Percentiles rank a stretch among this genome's conserved stretches.
These are phyloP conservation scores for Scaptomyza tumidula DNA, from an alignment of 2,888 invertebrate species.

Conservation along the genomic window DNA sequence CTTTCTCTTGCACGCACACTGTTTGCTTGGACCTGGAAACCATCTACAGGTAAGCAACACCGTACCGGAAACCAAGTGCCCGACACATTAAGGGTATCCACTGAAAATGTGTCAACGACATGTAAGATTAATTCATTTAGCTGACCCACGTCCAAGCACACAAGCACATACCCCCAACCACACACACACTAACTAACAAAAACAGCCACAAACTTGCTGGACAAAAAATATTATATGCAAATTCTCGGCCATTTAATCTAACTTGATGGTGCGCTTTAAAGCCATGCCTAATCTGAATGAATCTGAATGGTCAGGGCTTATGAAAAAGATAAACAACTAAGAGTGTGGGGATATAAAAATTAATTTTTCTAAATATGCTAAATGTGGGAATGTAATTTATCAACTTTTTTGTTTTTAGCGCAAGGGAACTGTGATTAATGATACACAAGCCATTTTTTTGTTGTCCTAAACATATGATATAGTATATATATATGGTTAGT, in stretches of 20 bases:
- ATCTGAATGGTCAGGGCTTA: not conserved
- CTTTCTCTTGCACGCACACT: constrained; percentile 46
- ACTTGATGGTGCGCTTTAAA: not conserved
- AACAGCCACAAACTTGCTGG: not conserved
- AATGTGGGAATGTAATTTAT: not conserved
- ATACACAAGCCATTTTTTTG: not conserved
- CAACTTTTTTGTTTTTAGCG: constrained; percentile 3
- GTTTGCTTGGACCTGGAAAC: constrained; percentile 33
- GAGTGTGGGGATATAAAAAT: not conserved
- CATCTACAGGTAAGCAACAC: constrained; percentile 76
- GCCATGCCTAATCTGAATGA: not conserved
- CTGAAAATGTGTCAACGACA: constrained; percentile 81
- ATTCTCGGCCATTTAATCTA: not conserved
- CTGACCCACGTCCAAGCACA: constrained; percentile 32
- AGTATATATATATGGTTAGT: no score
- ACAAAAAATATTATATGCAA: not conserved
- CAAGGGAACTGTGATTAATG: constrained; percentile 8
- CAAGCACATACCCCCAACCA: constrained; percentile 21
- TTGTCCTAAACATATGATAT: not conserved
- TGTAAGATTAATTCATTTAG: constrained; percentile 80
- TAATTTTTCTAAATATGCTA: not conserved
- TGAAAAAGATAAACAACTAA: not conserved
- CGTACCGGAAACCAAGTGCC: constrained; percentile 62
- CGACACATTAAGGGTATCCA: constrained; percentile 56
- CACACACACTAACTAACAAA: constrained; percentile 3